A percentile compares a stretch with the other conserved stretches of the same genome.
Conservation (phyloP, 1,140 invertebrate species). For the Drosophila busckii region DNA sequence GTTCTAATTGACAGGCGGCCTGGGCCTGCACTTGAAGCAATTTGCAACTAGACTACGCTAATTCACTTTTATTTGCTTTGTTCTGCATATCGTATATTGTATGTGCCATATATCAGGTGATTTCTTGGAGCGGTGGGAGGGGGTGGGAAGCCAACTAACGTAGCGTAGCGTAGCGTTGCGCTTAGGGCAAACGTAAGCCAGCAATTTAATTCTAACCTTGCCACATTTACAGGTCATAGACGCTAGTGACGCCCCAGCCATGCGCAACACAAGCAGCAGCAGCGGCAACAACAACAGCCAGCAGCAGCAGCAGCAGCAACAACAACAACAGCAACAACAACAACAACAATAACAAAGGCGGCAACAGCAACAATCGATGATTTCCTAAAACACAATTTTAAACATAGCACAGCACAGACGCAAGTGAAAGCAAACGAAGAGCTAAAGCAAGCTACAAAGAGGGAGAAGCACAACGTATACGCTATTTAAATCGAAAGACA, state of each 20-base stretch:
- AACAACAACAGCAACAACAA: slow-evolving; percentile 27
- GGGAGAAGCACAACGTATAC: slow-evolving; percentile 5
- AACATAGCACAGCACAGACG: too few relatives aligned
- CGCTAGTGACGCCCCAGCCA: slow-evolving; percentile 26
- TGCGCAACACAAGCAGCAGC: slow-evolving; percentile 36
- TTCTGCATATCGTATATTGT: too few relatives aligned
- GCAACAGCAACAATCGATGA: slow-evolving; percentile 57
- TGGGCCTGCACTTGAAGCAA: too few relatives aligned
- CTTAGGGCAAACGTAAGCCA: not conserved
- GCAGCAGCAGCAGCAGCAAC: slow-evolving; percentile 31
- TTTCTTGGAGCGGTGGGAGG: too few relatives aligned
- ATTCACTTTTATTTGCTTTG: too few relatives aligned
- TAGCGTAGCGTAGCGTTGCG: too few relatives aligned
- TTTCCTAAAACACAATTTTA: slow-evolving; percentile 28
- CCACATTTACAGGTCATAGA: slow-evolving; percentile 51
- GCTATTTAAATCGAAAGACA: slow-evolving; percentile 12
- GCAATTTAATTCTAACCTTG: slow-evolving; percentile 39
- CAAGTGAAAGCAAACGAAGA: slow-evolving; percentile 1
- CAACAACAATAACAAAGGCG: slow-evolving; percentile 20
- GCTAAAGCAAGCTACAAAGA: not conserved
- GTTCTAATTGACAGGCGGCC: slow-evolving; percentile 57
- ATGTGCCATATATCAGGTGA: too few relatives aligned
- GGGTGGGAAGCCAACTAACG: too few relatives aligned
- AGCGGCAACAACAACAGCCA: slow-evolving; percentile 40
- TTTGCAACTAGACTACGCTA: too few relatives aligned